Evolutionary conservation across 1,140 invertebrate species (phyloP), one percentile per base, ranked within the genome.

Genomic region (Camponotus vicinus): DNA sequence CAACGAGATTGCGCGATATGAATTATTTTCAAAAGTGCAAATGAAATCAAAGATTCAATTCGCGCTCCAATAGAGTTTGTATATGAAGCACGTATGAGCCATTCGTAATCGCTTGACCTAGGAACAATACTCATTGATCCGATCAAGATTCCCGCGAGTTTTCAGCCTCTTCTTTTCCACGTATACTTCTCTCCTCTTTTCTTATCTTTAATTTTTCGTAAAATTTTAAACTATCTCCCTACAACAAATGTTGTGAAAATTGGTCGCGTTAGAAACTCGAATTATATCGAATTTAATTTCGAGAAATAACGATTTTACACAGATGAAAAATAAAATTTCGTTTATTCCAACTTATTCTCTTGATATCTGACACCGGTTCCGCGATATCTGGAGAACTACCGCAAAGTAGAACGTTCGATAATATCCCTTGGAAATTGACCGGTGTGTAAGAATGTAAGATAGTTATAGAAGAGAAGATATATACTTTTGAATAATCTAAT

Each of bases 51-150:
- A 73, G 88, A 92, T 92, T 90, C 87, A 88, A 90, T 92, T 85
- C 85, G 83, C 80, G 61, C 87, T 88, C 90, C 90, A 92, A 92
- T 90, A 82, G 88, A 90, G 79, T 67, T 73, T 69, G 76, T 89
- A 71, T 82, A 90, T 82, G 88, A 87, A 89, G 79, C 89, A 90
- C 88, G 90, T 91, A 89, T 71, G 32, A 86, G 88, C 91, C 91
- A 92, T 91, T 94, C 90, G 92, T 90, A 92, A 89, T 75, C 89
- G 90, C 85, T 92, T 92, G 93, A 92, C 88, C 90, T 69, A 79
- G 71, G 73, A 86, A 73, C 86, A 85, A 86, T 85, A 91, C 86
- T 64, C 85, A 92, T 93, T 92, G 91, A 94, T 92, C 91, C 64
- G 61, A 63, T 42, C 85, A 85, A 76, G 89, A 90, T 91, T 92